Conservation (phyloP, 1,140 invertebrate species). For the Leptopilina boulardi region DNA sequence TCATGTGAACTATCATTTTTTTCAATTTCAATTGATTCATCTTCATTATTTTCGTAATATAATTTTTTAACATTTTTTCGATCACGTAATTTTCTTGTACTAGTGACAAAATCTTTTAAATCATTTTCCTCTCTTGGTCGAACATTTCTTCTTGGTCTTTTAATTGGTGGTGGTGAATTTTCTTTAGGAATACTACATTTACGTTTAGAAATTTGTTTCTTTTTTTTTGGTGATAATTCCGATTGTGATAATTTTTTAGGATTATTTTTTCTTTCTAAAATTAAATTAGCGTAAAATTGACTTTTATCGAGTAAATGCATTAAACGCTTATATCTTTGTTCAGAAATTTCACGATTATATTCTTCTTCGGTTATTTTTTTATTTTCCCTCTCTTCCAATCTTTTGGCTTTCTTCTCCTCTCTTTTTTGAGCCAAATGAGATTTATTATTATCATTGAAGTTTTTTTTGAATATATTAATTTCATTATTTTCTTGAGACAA, state of each 20-base stretch:
- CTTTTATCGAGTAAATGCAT: conserved; percentile 72
- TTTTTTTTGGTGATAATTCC: neutral
- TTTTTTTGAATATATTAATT: too few relatives aligned
- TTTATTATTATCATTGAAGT: too few relatives aligned
- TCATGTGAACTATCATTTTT: conserved; percentile 55
- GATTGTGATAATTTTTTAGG: neutral
- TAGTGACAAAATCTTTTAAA: conserved; percentile 20
- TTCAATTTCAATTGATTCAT: conserved; percentile 35
- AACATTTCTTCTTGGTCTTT: conserved; percentile 29
- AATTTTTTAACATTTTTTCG: conserved; percentile 35
- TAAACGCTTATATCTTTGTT: conserved; percentile 65
- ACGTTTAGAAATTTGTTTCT: neutral
- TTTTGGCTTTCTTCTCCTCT: conserved; percentile 29
- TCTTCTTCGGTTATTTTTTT: conserved; percentile 51
- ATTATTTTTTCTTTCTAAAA: conserved; percentile 61
- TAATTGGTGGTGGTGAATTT: conserved; percentile 47
- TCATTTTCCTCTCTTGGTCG: neutral
- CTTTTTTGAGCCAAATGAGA: neutral
- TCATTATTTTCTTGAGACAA: too few relatives aligned
- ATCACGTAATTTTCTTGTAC: neutral
- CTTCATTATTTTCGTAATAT: conserved; percentile 69
- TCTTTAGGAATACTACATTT: conserved; percentile 34
- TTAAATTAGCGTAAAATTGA: conserved; percentile 71
- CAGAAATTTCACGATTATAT: conserved; percentile 53
- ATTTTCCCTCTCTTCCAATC: conserved; percentile 22